Base-by-base conservation (phyloP, 2,888 invertebrate genomes). In the Atrina japonica region DNA sequence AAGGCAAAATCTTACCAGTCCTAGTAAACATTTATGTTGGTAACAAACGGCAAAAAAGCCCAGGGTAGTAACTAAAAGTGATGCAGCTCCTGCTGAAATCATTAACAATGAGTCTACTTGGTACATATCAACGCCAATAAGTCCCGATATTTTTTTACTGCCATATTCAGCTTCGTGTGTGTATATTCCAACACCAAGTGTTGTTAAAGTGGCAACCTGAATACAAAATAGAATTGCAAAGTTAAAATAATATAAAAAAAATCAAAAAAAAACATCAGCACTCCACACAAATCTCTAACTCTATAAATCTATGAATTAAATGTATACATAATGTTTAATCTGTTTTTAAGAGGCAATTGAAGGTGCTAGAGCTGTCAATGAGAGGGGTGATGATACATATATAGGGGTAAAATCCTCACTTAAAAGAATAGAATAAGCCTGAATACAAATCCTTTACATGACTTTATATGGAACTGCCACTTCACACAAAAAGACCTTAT, bases 81-180 rank as follows among this genome's bases (percentile, higher is more conserved):
- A 80, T 21, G 78, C 76, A 9, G 75, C 71, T 1, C 86, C 86
- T 16, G 77, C 77, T n/a, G 74, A 72, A 30, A 86, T 83, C 77
- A 85, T 73, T 68, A 86, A 74, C 40, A 82, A 73, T 7, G 86
- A 85, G 69, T 86, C 86, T 6, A 84, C 82, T 29, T 76, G 77
- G 64, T 84, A 86, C 66, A 86, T 74, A 9, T 77, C 75, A 1
- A 77, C 83, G 25, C 79, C 81, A 30, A 86, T 78, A 29, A 86
- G 77, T 23, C 73, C 77, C 1, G 84, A 84, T 52, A 86, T 58
- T 52, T 82, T 80, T 40, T 77, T 83, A 70, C 83, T 84, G 6
- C 86, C 86, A 75, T 86, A 86, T 55, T 85, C 83, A 9, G 81
- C 80, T 63, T 83, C 83, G 61, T 82, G 80, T 3, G 86, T 84